Percentiles rank a stretch among this genome's conserved stretches.
phyloP scores from a whole-genome alignment of 2,797 vertebrate genomes.

The Kryptolebias ocellatus region DNA sequence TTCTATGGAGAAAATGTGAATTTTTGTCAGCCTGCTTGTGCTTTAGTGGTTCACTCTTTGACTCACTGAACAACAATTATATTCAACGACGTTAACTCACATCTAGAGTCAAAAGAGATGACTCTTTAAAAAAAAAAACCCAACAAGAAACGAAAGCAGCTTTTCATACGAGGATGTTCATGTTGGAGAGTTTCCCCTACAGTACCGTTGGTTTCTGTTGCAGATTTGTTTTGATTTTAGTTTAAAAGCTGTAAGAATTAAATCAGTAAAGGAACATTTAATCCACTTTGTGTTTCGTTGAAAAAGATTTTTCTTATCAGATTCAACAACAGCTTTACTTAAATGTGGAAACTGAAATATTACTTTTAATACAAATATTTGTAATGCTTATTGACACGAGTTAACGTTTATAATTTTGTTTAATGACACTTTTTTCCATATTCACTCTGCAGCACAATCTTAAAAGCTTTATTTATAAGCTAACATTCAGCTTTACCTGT shows the following conservation, averaged over 20 bases:
- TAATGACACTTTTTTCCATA: no score
- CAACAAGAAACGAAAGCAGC: constrained; percentile 32
- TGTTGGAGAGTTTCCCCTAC: constrained; percentile 9
- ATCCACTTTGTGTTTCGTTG: neutral
- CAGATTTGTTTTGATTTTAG: neutral
- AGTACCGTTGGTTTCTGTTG: neutral
- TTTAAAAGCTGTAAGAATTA: neutral
- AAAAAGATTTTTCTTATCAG: neutral
- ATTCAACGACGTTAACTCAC: constrained; percentile 36
- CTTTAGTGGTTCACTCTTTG: constrained; percentile 10
- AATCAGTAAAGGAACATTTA: neutral
- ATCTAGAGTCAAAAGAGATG: constrained; percentile 26
- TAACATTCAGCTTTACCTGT: no score
- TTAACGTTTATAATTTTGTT: no score
- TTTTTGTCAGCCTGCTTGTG: constrained; percentile 15
- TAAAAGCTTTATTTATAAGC: no score
- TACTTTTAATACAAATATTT: no score
- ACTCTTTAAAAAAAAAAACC: constrained; percentile 20
- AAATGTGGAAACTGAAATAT: no score
- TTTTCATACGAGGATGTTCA: neutral
- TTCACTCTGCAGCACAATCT: no score
- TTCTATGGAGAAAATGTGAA: constrained; percentile 3
- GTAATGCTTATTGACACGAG: no score
- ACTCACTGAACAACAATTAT: constrained; percentile 41
- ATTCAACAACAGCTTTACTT: neutral